phyloP scores from a whole-genome alignment of 2,797 vertebrate species.

The Sebastes taczanowskii region DNA sequence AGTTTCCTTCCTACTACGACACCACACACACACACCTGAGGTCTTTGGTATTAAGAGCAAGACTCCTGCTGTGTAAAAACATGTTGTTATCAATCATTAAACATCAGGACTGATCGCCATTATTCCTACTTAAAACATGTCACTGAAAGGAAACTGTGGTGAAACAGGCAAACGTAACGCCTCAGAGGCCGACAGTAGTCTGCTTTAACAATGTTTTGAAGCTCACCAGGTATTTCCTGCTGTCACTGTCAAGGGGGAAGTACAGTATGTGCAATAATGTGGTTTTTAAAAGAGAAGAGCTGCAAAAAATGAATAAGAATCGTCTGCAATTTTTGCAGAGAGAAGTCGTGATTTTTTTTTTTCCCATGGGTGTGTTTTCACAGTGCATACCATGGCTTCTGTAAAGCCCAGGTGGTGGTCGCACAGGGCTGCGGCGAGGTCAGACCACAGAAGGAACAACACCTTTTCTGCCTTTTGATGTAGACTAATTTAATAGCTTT shows the following conservation, averaged over 20 bases:
- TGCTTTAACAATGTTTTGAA: background rate
- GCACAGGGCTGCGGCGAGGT: conserved; percentile 41
- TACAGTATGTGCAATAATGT: background rate
- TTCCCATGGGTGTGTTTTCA: conserved; percentile 59
- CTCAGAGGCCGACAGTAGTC: background rate
- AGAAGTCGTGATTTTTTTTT: conserved; percentile 32
- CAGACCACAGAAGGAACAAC: conserved; percentile 57
- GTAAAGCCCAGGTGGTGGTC: conserved; percentile 62
- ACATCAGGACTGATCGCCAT: background rate
- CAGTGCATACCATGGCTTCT: conserved; percentile 53
- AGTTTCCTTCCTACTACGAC: background rate
- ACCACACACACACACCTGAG: background rate
- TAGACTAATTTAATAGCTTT: background rate
- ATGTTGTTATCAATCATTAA: background rate
- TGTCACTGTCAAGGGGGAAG: background rate
- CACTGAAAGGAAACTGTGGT: background rate
- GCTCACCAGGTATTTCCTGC: conserved; percentile 11
- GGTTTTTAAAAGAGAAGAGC: background rate
- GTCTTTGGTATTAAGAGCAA: background rate
- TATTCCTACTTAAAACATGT: background rate
- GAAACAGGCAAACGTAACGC: background rate
- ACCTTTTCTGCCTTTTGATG: conserved; percentile 9
- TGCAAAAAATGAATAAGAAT: conserved; percentile 4
- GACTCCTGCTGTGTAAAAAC: background rate
- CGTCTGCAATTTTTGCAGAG: conserved; percentile 34